A percentile compares a stretch with the other conserved stretches of the same genome.
Evolutionary conservation across 2,797 vertebrate species (phyloP).

Genomic region (Enoplosus armatus): DNA sequence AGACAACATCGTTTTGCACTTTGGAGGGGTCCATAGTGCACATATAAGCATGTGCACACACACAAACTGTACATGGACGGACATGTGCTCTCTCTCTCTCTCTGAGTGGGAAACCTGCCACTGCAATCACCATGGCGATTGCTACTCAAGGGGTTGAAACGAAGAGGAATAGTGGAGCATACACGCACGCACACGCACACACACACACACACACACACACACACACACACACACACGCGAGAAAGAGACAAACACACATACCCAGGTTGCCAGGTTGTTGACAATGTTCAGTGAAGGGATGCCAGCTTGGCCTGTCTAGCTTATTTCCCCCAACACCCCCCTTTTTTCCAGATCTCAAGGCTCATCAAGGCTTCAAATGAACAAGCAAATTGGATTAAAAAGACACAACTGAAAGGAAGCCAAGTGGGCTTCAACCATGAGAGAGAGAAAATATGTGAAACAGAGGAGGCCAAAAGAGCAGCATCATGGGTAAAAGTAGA

Average conservation of each 20-base stretch:
- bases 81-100: neutral
- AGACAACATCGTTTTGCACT: conserved; percentile 70
- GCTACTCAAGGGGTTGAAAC: conserved; percentile 28
- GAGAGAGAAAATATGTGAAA: conserved; percentile 13
- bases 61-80: neutral
- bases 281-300: conserved; percentile 47
- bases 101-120: conserved; percentile 34
- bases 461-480: conserved; percentile 7
- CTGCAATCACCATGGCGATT: conserved; percentile 46
- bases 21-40: conserved; percentile 19
- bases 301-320: conserved; percentile 30
- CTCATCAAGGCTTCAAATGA: conserved; percentile 47
- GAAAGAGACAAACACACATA: conserved; percentile 19
- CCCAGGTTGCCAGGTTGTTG: conserved; percentile 42
- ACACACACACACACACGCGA: neutral
- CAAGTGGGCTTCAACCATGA: conserved; percentile 23
- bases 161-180: conserved; percentile 1
- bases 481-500: conserved; percentile 1
- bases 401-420: conserved; percentile 25
- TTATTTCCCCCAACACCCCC: neutral
- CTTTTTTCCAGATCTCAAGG: conserved; percentile 18
- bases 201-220: too few relatives aligned
- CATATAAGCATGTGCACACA: neutral
- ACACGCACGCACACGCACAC: too few relatives aligned
- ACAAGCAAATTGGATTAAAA: conserved; percentile 56